Conservation (phyloP, 2,113 vertebrate species). For the Peucedramus taeniatus region DNA sequence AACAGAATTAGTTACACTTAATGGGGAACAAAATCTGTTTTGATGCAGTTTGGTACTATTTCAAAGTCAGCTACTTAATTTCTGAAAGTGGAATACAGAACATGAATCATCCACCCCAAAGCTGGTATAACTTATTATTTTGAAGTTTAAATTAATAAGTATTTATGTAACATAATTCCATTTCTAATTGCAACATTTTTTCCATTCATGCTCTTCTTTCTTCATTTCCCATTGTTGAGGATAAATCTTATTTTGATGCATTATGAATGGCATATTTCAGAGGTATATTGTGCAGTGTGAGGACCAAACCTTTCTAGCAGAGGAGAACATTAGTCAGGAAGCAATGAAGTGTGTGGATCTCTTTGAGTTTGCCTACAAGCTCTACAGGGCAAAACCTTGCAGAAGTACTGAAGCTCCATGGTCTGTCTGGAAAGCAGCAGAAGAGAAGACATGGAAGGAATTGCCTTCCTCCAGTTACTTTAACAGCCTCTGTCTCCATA, state of each 20-base stretch:
- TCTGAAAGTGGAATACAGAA: neutral
- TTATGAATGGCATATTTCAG: neutral
- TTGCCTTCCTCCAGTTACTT: neutral
- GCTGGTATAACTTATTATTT: neutral
- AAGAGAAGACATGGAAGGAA: neutral
- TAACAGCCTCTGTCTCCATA: neutral
- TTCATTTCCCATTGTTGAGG: neutral
- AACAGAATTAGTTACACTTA: neutral
- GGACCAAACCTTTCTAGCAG: neutral
- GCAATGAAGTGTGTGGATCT: neutral
- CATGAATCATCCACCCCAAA: neutral
- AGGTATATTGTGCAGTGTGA: neutral
- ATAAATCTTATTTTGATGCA: neutral
- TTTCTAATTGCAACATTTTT: neutral
- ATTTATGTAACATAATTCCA: neutral
- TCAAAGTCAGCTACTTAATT: neutral
- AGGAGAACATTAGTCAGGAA: neutral
- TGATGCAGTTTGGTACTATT: neutral
- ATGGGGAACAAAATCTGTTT: rapidly evolving
- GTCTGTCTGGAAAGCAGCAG: neutral
- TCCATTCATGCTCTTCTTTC: neutral
- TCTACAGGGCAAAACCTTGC: neutral
- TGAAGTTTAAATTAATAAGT: neutral
- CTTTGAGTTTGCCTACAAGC: neutral
- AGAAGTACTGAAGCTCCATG: neutral